Base-by-base conservation (phyloP, 2,888 invertebrate species). In the Acleris literana region DNA sequence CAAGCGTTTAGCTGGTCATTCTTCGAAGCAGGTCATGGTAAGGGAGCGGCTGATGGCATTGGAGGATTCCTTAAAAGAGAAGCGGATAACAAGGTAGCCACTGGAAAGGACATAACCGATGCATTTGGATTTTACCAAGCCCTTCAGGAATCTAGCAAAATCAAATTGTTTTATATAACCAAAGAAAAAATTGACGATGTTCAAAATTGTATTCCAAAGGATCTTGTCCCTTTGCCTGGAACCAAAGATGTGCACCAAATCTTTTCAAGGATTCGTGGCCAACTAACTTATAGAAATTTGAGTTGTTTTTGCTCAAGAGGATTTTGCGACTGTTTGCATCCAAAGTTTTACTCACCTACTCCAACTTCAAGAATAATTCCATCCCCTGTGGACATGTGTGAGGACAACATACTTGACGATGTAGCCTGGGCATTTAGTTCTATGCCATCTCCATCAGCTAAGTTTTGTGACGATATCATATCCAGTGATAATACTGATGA, bases 141-240 rank as follows among this genome's bases (percentile, higher is more conserved):
- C 33, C 11, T 33, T 11, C 9, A 33, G 33, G 33, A 33, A 33
- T 33, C 33, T 33, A 33, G 33, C 33, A 33, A 33, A 33, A 2
- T 52, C 51, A 22, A 63, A 43, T 55, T 62, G 18, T 59, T 63
- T 65, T 63, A 62, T 20, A n/a, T 61, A 55, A 60, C 55, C 3
- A 63, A 66, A 63, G 65, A 68, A 59, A 33, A 68, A 5, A 65
- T 68, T 43, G 64, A 68, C 51, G 52, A 5, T 13, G 43, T 68
- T 57, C 59, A 64, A 52, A 68, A 29, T 20, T 52, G 51, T 18
- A 62, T 62, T 25, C 62, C 54, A 48, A 57, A 59, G 17, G 33
- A 64, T 59, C 53, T 63, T 44, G 9, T 63, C 20, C 63, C 64
- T 52, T 20, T 58, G 43, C 52, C 43, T 11, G 58, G 58, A 20